These are phyloP conservation scores for Hemichromis elongatus DNA, from an alignment of 2,113 vertebrate species.

Conservation along the genomic window DNA sequence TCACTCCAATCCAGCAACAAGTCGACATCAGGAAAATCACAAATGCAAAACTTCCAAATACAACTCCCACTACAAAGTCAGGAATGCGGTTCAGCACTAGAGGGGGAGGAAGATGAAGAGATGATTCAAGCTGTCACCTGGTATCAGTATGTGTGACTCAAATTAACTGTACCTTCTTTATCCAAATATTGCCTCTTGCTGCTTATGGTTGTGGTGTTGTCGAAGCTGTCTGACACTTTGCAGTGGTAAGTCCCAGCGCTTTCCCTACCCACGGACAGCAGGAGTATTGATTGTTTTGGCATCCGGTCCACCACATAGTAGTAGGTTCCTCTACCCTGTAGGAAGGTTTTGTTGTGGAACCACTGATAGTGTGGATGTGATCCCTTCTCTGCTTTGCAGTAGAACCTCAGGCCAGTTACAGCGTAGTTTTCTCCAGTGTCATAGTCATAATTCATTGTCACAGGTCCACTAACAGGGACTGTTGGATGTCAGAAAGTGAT, in stretches of 20 bases:
- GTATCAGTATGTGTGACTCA: background rate
- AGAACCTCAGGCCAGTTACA: conserved; percentile 34
- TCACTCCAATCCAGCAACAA: conserved; percentile 53
- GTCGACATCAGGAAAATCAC: conserved; percentile 29
- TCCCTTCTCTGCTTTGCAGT: conserved; percentile 56
- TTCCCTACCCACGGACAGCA: conserved; percentile 15
- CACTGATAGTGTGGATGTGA: conserved; percentile 53
- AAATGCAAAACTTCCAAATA: conserved; percentile 59
- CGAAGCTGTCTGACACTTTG: conserved; percentile 58
- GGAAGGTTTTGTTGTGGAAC: conserved; percentile 56
- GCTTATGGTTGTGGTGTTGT: conserved; percentile 37
- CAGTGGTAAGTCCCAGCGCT: conserved; percentile 65
- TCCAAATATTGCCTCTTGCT: conserved; percentile 37
- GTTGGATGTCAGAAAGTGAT: background rate
- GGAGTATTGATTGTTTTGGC: conserved; percentile 1
- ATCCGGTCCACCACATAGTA: conserved; percentile 15
- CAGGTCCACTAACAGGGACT: conserved; percentile 60
- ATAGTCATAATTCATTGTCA: conserved; percentile 18
- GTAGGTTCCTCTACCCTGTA: conserved; percentile 27
- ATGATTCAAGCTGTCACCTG: background rate
- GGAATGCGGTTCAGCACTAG: conserved; percentile 54
- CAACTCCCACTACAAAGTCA: background rate
- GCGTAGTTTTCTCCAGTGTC: conserved; percentile 30
- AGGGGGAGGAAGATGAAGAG: background rate
- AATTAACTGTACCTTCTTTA: conserved; percentile 47